phyloP scores from a whole-genome alignment of 2,113 vertebrate species.

The Pongo abelii region DNA sequence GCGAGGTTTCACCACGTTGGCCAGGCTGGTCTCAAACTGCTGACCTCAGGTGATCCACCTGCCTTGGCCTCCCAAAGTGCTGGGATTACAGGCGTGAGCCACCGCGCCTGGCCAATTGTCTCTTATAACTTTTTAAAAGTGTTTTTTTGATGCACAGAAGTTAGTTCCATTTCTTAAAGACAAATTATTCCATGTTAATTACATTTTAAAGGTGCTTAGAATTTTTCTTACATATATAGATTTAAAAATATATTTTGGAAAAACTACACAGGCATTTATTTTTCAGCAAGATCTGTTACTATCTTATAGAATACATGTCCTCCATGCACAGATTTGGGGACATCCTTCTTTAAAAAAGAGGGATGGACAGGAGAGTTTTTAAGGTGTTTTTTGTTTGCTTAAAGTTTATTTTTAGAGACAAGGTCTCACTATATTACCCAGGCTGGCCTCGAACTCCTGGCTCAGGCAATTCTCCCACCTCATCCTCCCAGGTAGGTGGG shows the following conservation, averaged over 20 bases:
- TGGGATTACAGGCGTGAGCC: too few relatives aligned
- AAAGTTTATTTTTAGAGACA: background rate
- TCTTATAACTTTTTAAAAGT: background rate
- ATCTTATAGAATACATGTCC: background rate
- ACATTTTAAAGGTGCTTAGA: background rate
- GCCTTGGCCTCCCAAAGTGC: too few relatives aligned
- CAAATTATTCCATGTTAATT: background rate
- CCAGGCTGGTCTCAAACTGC: too few relatives aligned
- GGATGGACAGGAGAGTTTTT: background rate
- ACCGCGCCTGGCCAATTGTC: too few relatives aligned
- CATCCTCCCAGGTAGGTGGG: background rate
- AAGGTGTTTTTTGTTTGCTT: background rate
- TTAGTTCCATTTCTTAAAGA: background rate
- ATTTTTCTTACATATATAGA: background rate
- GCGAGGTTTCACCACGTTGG: too few relatives aligned
- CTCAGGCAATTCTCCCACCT: background rate
- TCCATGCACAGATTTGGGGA: background rate
- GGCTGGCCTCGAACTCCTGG: background rate
- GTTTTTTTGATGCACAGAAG: background rate
- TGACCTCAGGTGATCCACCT: too few relatives aligned
- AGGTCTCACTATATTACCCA: background rate
- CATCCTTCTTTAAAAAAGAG: background rate
- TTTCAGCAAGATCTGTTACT: slow-evolving; percentile 7
- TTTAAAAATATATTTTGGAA: slow-evolving; percentile 9
- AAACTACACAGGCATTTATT: background rate